These are phyloP conservation scores for Charaxes varanes DNA, from an alignment of 1,140 invertebrate species.

Conservation along the genomic window DNA sequence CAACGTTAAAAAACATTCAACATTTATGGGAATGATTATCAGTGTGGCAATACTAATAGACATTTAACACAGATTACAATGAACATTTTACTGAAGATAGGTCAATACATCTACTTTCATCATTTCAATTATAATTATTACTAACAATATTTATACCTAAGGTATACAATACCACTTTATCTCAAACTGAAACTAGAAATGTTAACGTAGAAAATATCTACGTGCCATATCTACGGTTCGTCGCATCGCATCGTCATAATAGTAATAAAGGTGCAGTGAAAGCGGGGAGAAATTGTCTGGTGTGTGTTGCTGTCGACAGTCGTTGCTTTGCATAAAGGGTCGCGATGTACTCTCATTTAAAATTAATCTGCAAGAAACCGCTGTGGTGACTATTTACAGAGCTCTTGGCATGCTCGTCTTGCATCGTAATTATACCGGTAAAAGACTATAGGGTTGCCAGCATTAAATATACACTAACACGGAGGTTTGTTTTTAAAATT, in stretches of 20 bases:
- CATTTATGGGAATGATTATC: too few species aligned
- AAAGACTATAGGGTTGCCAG: conserved; percentile 33
- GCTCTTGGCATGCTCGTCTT: conserved; percentile 42
- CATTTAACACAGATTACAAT: too few species aligned
- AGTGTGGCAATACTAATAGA: too few species aligned
- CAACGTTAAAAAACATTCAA: too few species aligned
- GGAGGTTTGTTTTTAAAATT: not conserved
- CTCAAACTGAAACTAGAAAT: too few species aligned
- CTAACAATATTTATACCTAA: too few species aligned
- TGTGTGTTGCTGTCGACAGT: not conserved
- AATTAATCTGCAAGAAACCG: conserved; percentile 65
- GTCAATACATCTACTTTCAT: too few species aligned
- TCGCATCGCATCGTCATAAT: not conserved
- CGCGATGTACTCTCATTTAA: conserved; percentile 35
- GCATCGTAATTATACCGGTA: conserved; percentile 44
- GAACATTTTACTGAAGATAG: too few species aligned
- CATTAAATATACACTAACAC: not conserved
- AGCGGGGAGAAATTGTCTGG: not conserved
- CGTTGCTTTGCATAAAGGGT: conserved; percentile 12
- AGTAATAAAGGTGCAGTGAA: not conserved
- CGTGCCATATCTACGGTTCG: too few species aligned
- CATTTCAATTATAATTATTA: too few species aligned
- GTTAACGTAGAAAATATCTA: too few species aligned
- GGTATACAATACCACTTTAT: too few species aligned
- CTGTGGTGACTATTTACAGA: conserved; percentile 67